A percentile compares a stretch with the other conserved stretches of the same genome.
These are phyloP conservation scores for Gymnogyps californianus DNA, from an alignment of 2,113 vertebrate genomes.

Conservation along the genomic window DNA sequence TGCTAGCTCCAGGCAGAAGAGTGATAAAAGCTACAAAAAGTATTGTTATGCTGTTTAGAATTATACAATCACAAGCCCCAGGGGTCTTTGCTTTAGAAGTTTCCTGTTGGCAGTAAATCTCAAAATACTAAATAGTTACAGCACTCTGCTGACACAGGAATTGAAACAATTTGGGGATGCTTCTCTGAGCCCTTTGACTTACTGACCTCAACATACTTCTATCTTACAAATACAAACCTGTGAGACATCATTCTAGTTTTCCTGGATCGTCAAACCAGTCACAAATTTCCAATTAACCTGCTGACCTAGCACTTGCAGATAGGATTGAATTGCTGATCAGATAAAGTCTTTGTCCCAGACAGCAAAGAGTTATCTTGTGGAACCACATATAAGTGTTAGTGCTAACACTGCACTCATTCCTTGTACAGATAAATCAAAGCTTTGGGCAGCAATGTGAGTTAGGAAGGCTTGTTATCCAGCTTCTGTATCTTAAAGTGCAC, in stretches of 20 bases:
- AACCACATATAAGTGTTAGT: not conserved
- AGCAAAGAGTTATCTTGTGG: not conserved
- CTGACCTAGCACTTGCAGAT: not conserved
- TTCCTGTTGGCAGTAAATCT: constrained; percentile 36
- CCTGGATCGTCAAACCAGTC: not conserved
- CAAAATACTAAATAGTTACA: not conserved
- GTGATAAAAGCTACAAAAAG: not conserved
- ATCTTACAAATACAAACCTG: constrained; percentile 14
- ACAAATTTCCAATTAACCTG: constrained; percentile 26
- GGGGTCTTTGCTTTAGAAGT: not conserved
- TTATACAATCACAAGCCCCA: not conserved
- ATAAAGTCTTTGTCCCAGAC: not conserved
- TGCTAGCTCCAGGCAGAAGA: not conserved
- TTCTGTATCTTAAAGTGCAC: not conserved
- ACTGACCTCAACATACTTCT: constrained; percentile 30
- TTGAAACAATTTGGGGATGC: constrained; percentile 20
- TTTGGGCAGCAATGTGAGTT: not conserved
- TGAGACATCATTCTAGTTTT: not conserved
- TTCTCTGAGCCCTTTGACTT: constrained; percentile 26
- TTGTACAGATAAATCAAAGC: not conserved
- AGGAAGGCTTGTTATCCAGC: not conserved
- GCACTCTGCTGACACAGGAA: not conserved
- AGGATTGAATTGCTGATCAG: not conserved
- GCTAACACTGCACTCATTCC: not conserved
- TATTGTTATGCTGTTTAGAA: not conserved